Conservation (phyloP, 2,888 invertebrate genomes). For the Desoria tigrina region DNA sequence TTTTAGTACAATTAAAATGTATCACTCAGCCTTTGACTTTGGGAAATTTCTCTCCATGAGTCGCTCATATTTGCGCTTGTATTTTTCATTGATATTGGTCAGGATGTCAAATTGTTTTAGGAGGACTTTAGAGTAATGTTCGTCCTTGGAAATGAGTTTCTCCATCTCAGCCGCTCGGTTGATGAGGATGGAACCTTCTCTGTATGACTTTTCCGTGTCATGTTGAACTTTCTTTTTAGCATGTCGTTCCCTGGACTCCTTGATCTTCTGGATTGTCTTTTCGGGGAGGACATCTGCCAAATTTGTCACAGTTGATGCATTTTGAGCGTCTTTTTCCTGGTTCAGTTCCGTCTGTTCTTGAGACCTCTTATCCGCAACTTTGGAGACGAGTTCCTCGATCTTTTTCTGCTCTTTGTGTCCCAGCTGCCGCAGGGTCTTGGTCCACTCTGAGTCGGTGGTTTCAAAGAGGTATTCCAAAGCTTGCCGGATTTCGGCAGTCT, state of each 20-base stretch:
- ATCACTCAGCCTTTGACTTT: not conserved
- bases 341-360: conserved; percentile 20
- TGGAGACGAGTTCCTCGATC: conserved; percentile 13
- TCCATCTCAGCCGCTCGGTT: conserved; percentile 18
- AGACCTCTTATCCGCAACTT: conserved; percentile 7
- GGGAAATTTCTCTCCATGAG: conserved; percentile 22
- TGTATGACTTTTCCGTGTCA: conserved; percentile 17
- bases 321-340: conserved; percentile 14
- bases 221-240: conserved; percentile 19
- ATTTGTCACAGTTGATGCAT: conserved; percentile 15
- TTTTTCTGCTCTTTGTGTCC: conserved; percentile 15
- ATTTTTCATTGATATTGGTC: conserved; percentile 17
- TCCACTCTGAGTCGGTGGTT: conserved; percentile 17
- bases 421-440: not conserved
- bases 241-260: conserved; percentile 20
- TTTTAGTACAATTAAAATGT: too few species aligned
- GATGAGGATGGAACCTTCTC: conserved; percentile 22
- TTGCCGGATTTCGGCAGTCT: conserved; percentile 11
- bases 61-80: conserved; percentile 9
- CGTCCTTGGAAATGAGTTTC: conserved; percentile 18
- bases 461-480: conserved; percentile 9
- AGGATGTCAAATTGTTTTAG: conserved; percentile 23
- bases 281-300: conserved; percentile 17
- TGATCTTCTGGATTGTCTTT: conserved; percentile 16
- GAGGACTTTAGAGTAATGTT: conserved; percentile 13